Evolutionary conservation across 2,888 invertebrate species (phyloP).

Genomic region (Beris chalybata): DNA sequence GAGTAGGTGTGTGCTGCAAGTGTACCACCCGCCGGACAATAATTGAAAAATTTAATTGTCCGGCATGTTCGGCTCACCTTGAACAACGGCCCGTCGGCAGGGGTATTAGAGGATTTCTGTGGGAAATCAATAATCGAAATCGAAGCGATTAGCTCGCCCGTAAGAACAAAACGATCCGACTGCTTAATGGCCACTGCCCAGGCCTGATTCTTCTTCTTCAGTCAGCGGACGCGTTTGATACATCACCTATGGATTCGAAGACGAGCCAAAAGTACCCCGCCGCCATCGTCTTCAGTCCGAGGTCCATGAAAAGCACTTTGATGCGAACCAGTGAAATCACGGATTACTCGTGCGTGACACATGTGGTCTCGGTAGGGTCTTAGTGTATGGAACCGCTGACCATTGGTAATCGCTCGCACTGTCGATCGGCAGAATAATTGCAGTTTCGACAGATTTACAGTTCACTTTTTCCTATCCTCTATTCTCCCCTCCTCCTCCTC

Average conservation of each 20-base stretch:
- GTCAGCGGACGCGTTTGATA: not conserved
- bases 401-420: too few relatives aligned
- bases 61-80: constrained; percentile 30
- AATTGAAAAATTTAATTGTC: constrained; percentile 37
- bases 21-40: constrained; percentile 32
- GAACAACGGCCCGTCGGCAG: constrained; percentile 2
- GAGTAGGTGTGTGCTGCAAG: constrained; percentile 33
- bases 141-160: constrained; percentile 18
- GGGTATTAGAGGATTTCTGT: constrained; percentile 21
- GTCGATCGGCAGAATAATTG: too few relatives aligned
- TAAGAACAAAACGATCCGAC: constrained; percentile 11
- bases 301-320: constrained; percentile 5
- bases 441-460: too few relatives aligned
- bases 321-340: constrained; percentile 21
- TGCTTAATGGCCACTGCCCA: constrained; percentile 17
- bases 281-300: too few relatives aligned
- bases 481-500: too few relatives aligned
- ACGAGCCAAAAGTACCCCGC: too few relatives aligned
- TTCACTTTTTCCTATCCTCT: too few relatives aligned
- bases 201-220: constrained; percentile 6
- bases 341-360: constrained; percentile 25
- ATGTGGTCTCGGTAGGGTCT: constrained; percentile 17
- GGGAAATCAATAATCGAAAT: constrained; percentile 32
- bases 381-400: too few relatives aligned
- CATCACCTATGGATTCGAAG: too few relatives aligned